A percentile compares a stretch with the other conserved stretches of the same genome.
Evolutionary conservation across 2,113 vertebrate genomes (phyloP).

Genomic region (Maccullochella peelii): DNA sequence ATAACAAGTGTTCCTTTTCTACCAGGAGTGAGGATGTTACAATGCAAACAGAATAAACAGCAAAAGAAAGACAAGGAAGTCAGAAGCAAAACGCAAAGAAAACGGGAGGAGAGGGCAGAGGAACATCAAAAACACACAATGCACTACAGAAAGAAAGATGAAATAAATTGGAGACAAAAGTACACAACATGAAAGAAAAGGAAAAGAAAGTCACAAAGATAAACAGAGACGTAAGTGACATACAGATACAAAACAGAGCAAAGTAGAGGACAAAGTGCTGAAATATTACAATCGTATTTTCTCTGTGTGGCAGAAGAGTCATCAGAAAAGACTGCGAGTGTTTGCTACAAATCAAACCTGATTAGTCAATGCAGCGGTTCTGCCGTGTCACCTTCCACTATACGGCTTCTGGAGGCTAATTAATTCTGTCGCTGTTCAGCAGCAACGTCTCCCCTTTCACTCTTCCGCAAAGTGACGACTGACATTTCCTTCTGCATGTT

Average conservation of each 20-base stretch:
- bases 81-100: constrained; percentile 11
- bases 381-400: constrained; percentile 66
- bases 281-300: constrained; percentile 23
- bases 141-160: neutral
- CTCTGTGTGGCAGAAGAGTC: constrained; percentile 32
- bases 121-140: constrained; percentile 16
- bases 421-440: constrained; percentile 60
- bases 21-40: constrained; percentile 8
- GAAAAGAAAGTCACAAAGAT: constrained; percentile 11
- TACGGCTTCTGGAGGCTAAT: constrained; percentile 60
- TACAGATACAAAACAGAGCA: neutral
- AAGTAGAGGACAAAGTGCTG: neutral
- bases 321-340: constrained; percentile 35
- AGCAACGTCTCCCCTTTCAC: constrained; percentile 48
- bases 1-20: constrained; percentile 2
- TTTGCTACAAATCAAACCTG: constrained; percentile 66
- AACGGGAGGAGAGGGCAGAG: neutral
- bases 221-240: neutral
- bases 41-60: constrained; percentile 25
- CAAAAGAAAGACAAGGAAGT: constrained; percentile 23
- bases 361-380: constrained; percentile 60
- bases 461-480: constrained; percentile 49
- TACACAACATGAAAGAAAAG: constrained; percentile 10
- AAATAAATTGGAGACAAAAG: constrained; percentile 21
- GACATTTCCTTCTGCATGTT: constrained; percentile 57